phyloP scores from a whole-genome alignment of 2,888 invertebrate genomes.

The Timema cristinae region DNA sequence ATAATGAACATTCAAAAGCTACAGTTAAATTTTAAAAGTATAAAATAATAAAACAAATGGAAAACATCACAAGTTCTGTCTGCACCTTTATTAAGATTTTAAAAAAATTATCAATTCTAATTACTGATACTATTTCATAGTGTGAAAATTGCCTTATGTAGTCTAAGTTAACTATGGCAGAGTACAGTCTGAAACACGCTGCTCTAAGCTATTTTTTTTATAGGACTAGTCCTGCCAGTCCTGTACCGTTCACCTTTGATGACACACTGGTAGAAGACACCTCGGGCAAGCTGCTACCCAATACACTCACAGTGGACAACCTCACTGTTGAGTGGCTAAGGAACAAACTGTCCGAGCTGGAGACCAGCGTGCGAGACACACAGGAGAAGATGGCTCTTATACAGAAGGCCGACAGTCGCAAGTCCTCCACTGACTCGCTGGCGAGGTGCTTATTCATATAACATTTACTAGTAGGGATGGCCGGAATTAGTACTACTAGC shows the following conservation, averaged over 20 bases:
- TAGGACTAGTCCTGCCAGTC: slow-evolving; percentile 76
- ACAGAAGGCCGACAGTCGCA: slow-evolving; percentile 15
- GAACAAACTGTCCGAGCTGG: slow-evolving; percentile 72
- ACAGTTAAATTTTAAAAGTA: no score
- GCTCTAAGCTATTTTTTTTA: slow-evolving; percentile 25
- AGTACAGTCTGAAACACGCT: no score
- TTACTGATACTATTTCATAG: no score
- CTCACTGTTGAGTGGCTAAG: slow-evolving; percentile 86
- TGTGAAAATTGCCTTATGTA: no score
- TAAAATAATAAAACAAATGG: no score
- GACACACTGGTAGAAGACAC: slow-evolving; percentile 84
- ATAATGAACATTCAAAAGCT: no score
- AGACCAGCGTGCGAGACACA: slow-evolving; percentile 71
- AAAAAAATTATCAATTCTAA: no score
- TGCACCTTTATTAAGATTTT: no score
- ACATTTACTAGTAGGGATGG: neutral
- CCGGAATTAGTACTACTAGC: no score
- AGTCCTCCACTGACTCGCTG: slow-evolving; percentile 17
- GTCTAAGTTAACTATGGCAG: no score
- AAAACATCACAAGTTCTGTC: no score
- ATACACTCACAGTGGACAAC: slow-evolving; percentile 87
- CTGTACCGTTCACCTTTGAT: slow-evolving; percentile 79
- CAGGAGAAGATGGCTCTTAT: slow-evolving; percentile 43
- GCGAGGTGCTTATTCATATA: slow-evolving; percentile 16
- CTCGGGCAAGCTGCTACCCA: slow-evolving; percentile 80